Conservation (phyloP, 2,113 vertebrate genomes). For the Lampris megalopsis region DNA sequence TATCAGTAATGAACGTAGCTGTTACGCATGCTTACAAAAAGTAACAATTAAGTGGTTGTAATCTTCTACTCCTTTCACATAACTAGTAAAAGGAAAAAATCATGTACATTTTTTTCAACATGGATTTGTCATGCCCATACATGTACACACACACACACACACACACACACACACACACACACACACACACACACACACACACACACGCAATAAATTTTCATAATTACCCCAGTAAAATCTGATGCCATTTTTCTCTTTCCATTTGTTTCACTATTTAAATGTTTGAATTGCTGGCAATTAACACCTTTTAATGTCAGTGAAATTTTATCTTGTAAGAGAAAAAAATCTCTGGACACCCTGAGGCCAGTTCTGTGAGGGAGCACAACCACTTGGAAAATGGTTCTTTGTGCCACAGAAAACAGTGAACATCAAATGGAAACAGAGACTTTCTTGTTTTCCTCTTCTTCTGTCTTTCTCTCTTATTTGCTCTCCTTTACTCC, state of each 20-base stretch:
- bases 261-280: conserved; percentile 50
- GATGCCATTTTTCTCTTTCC: conserved; percentile 52
- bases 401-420: conserved; percentile 71
- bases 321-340: conserved; percentile 57
- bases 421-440: conserved; percentile 71
- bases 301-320: conserved; percentile 57
- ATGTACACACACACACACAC: too few relatives aligned
- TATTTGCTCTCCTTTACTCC: conserved; percentile 69
- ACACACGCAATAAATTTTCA: conserved; percentile 47
- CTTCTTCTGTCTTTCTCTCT: conserved; percentile 58
- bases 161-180: neutral
- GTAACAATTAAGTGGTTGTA: too few relatives aligned
- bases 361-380: conserved; percentile 43
- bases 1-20: neutral
- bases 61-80: too few relatives aligned
- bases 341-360: conserved; percentile 32
- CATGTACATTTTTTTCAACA: neutral
- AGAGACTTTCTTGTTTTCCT: conserved; percentile 67
- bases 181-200: neutral
- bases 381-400: conserved; percentile 62
- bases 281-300: conserved; percentile 66
- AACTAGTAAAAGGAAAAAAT: too few relatives aligned
- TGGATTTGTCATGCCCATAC: neutral
- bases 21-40: too few relatives aligned
- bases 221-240: conserved; percentile 42